Base-by-base conservation (phyloP, 37 sponge, comb jelly and placozoan genomes). In the Chondrosia reniformis region DNA sequence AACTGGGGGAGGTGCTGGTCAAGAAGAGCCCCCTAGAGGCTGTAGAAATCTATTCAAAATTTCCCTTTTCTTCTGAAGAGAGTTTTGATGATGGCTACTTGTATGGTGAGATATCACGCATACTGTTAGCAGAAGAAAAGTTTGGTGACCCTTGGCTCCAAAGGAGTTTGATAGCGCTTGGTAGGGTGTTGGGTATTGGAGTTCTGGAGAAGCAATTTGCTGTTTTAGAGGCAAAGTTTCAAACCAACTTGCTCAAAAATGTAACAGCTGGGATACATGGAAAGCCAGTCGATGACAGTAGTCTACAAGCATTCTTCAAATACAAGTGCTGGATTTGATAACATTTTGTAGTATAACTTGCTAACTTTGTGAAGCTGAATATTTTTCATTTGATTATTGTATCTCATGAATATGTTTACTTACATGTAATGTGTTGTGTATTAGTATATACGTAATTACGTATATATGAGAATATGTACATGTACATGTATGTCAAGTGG, bases 71-170 rank as follows among this genome's bases (percentile, higher is more conserved):
- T 43, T 84, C 89, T n/a, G 80, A 83, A 12, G 90, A 87, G 8
- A 79, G 94, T 13, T 97, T 97, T 55, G 94, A 97, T 56, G 98
- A 97, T 89, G 98, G 94, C 21, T 97, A 84, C 46, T 84, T 97
- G 8, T 91, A 91, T 63, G 94, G 98, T 4, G 98, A 97, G 78
- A 87, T 97, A 41, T 88, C 91, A 17, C 94, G 84, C 2, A 67
- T 94, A 12, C 88, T 97, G 56, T 89, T 97, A 88, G 85, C 79
- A 41, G 52, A 72, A 64, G 94, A 88, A 56, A 59, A 57, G 37
- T 97, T 87, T 52, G 92, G 91, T 77, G 86, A 94, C 63, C 81
- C 79, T 27, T 78, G 88, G 9, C 80, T 97, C 38, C 59, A 52
- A 42, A 61, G 33, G 61, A 89, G 86, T 45, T 40, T 97, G 83